phyloP scores from a whole-genome alignment of 1,140 invertebrate genomes.

The Orius insidiosus region DNA sequence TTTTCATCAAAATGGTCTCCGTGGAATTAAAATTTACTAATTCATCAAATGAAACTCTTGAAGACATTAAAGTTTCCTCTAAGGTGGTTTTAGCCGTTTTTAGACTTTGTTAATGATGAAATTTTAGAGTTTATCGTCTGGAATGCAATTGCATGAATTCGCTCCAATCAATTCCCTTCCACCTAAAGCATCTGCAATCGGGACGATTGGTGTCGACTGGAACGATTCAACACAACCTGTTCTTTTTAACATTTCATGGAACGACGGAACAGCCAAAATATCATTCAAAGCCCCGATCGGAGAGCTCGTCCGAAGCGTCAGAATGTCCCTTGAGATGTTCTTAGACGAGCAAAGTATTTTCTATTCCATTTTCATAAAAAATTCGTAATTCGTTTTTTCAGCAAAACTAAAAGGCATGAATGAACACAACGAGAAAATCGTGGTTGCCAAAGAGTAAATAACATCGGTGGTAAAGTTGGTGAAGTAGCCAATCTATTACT shows the following conservation, averaged over 20 bases:
- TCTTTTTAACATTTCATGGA: slow-evolving; percentile 56
- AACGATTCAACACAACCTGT: slow-evolving; percentile 83
- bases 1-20: slow-evolving; percentile 71
- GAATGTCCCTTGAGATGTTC: slow-evolving; percentile 61
- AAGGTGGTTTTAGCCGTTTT: slow-evolving; percentile 42
- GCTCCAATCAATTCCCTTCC: slow-evolving; percentile 40
- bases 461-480: slow-evolving; percentile 42
- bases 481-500: slow-evolving; percentile 64
- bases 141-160: slow-evolving; percentile 71
- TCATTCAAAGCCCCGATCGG: slow-evolving; percentile 69
- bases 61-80: slow-evolving; percentile 49
- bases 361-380: neutral
- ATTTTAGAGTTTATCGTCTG: slow-evolving; percentile 42
- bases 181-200: slow-evolving; percentile 32
- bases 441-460: slow-evolving; percentile 25
- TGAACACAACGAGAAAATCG: slow-evolving; percentile 43
- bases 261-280: slow-evolving; percentile 38
- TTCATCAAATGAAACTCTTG: slow-evolving; percentile 40
- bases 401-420: slow-evolving; percentile 76
- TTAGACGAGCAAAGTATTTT: slow-evolving; percentile 44
- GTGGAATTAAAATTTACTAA: slow-evolving; percentile 73
- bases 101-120: neutral
- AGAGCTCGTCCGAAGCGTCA: slow-evolving; percentile 70
- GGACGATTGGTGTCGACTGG: slow-evolving; percentile 79
- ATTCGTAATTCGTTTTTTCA: slow-evolving; percentile 23